phyloP scores from a whole-genome alignment of 23 tunicate species.

The Clavelina lepadiformis region DNA sequence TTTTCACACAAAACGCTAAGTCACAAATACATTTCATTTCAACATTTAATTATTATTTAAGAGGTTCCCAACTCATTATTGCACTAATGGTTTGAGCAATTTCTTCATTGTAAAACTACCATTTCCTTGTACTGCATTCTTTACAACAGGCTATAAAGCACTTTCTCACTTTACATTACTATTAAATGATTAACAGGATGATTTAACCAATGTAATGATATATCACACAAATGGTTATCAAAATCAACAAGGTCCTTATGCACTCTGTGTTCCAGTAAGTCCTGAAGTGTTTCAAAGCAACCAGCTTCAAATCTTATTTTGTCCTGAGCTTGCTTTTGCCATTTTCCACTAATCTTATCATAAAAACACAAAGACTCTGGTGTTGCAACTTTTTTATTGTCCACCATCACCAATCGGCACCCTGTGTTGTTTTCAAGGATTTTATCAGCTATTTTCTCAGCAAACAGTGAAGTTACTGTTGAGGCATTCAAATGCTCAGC shows the following conservation, averaged over 20 bases:
- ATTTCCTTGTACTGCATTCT: too few species aligned
- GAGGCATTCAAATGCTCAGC: constrained; percentile 32
- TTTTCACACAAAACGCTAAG: too few species aligned
- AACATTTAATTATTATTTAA: too few species aligned
- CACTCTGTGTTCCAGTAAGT: constrained; percentile 54
- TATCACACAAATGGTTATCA: constrained; percentile 87
- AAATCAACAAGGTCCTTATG: constrained; percentile 71
- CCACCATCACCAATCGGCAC: constrained; percentile 42
- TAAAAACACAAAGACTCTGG: constrained; percentile 47
- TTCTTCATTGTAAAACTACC: too few species aligned
- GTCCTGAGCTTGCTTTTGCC: constrained; percentile 4
- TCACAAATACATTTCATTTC: too few species aligned
- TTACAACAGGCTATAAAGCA: not conserved
- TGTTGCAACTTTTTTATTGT: constrained; percentile 54
- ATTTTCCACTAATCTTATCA: constrained; percentile 42
- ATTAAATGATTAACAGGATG: constrained; percentile 67
- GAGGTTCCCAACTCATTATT: too few species aligned
- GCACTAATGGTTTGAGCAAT: too few species aligned
- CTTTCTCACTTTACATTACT: constrained; percentile 39
- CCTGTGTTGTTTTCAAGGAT: constrained; percentile 31
- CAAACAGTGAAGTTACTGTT: constrained; percentile 37
- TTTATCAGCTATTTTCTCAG: constrained; percentile 52
- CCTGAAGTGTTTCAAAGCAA: constrained; percentile 18
- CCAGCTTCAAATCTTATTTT: constrained; percentile 34
- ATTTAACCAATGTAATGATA: constrained; percentile 80